Evolutionary conservation across 2,888 invertebrate species (phyloP).

Genomic region (Seira ritae): DNA sequence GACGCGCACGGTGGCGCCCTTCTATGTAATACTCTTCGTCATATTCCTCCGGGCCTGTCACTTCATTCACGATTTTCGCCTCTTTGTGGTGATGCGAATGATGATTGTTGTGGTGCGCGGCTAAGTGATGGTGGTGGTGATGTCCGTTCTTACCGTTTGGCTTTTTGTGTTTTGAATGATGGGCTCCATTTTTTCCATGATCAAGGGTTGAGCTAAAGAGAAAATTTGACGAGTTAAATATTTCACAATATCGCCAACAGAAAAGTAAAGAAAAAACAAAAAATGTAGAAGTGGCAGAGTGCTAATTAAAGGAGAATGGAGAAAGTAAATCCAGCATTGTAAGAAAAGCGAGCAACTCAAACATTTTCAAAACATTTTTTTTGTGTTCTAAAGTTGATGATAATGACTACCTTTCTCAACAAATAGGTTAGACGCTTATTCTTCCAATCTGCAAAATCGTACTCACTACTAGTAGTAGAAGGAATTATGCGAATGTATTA

Average conservation of each 20-base stretch:
- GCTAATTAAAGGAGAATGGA: no score
- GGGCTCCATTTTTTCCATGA: conserved; percentile 21
- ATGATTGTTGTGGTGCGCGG: conserved; percentile 7
- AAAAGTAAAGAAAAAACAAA: background rate
- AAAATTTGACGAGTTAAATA: no score
- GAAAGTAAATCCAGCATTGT: background rate
- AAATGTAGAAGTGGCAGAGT: no score
- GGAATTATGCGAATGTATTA: conserved; percentile 9
- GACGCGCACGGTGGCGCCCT: conserved; percentile 58
- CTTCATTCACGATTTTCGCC: conserved; percentile 45
- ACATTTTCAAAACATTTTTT: background rate
- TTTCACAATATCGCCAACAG: background rate
- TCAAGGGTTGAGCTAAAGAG: background rate
- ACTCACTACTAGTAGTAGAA: background rate
- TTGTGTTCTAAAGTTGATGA: background rate
- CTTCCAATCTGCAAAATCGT: background rate
- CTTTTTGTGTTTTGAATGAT: conserved; percentile 53
- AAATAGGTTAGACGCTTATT: background rate
- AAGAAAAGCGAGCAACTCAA: background rate
- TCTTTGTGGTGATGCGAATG: conserved; percentile 27
- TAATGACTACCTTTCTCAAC: background rate
- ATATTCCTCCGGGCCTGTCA: conserved; percentile 51
- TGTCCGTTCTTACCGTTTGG: conserved; percentile 53
- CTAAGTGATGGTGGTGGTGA: conserved; percentile 18
- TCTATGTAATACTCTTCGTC: conserved; percentile 65